Evolutionary conservation across 1,140 invertebrate species (phyloP), one percentile per base, ranked within the genome.

Genomic region (Drosophila pectinifera): DNA sequence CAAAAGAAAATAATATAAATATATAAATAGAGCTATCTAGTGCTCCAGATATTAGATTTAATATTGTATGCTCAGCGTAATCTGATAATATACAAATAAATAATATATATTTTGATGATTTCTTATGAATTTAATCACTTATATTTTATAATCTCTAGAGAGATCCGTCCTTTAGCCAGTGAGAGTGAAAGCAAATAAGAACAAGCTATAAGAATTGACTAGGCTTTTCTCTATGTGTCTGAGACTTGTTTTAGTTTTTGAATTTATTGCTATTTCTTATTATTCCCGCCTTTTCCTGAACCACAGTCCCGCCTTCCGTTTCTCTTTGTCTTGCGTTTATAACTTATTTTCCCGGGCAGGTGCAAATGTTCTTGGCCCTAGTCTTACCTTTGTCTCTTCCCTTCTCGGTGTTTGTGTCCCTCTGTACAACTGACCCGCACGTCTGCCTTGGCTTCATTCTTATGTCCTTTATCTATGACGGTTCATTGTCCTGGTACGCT

Each of bases 251-350:
- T 88, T 88, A 83, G 84, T 88, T 89, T 69, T 88, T 89, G 84
- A 88, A 88, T 89, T 88, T 88, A 88, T 88, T 89, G 84, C 84
- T 77, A 84, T 89, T 88, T 89, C 74, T 78, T 80, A 89, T 78
- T 89, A 86, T 78, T 72, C 63, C 68, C 57, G 20, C 55, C 55
- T 34, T 18, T 68, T 41, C 58, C 59, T 31, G 26, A 28, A 34
- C 43, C 64, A 16, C 34, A 65, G 61, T 63, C 63, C 31, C 46
- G 13, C 63, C 24, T 26, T 67, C 28, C 70, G 31, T 41, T 62
- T 45, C 43, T 54, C 63, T 70, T 86, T 81, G 82, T 85, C 82
- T 85, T 81, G 73, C 79, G 68, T 89, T 88, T 88, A 88, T 89
- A 89, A 80, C 83, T 80, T 89, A 88, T 83, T 88, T 88, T 77